Evolutionary conservation across 2,888 invertebrate species (phyloP).

Genomic region (Bruchidius siliquastri): DNA sequence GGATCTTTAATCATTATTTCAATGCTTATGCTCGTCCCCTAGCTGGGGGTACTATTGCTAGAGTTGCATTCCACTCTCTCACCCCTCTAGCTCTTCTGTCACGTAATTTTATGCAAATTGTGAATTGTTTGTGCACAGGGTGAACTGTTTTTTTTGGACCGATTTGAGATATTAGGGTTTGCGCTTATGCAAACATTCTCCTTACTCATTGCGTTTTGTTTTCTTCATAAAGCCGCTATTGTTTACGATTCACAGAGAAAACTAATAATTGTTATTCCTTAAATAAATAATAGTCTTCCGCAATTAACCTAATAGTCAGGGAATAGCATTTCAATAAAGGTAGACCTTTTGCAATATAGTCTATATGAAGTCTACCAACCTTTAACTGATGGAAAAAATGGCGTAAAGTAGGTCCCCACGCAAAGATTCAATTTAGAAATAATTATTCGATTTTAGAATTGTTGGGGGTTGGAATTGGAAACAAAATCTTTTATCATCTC

Average conservation of each 20-base stretch:
- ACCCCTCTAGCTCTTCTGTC: neutral
- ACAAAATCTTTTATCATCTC: too few relatives aligned
- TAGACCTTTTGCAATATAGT: too few relatives aligned
- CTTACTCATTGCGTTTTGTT: neutral
- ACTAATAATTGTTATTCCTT: neutral
- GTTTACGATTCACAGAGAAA: neutral
- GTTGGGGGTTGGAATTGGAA: too few relatives aligned
- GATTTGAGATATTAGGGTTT: neutral
- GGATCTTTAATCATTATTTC: slow-evolving; percentile 27
- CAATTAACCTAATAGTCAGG: too few relatives aligned
- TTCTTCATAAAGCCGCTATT: neutral
- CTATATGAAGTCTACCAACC: too few relatives aligned
- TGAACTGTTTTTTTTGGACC: neutral
- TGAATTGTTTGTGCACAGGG: neutral
- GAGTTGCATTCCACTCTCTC: neutral
- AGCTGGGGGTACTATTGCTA: neutral
- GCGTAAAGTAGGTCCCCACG: too few relatives aligned
- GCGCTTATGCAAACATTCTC: neutral
- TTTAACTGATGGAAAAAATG: too few relatives aligned
- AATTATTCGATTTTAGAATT: too few relatives aligned
- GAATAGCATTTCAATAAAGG: too few relatives aligned
- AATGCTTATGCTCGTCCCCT: slow-evolving; percentile 10
- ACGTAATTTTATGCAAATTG: neutral
- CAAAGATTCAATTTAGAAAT: too few relatives aligned
- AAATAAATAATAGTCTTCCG: too few relatives aligned